phyloP scores from a whole-genome alignment of 2,888 invertebrate genomes.

The Drosophila nigritarsus region DNA sequence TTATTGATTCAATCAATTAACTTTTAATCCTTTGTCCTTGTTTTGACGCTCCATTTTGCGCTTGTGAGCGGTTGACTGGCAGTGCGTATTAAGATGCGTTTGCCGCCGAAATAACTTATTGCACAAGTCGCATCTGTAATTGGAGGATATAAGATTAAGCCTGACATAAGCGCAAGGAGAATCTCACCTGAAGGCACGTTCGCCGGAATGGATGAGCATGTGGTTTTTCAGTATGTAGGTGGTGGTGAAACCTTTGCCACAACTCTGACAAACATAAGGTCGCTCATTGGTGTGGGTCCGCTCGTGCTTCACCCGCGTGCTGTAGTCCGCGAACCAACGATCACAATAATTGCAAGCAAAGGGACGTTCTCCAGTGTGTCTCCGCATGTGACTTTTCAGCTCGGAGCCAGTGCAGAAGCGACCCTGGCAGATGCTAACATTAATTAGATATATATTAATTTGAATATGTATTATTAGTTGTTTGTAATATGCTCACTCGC shows the following conservation, averaged over 20 bases:
- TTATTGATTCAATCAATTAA: background rate
- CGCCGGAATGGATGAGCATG: slow-evolving; percentile 69
- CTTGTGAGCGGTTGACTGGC: slow-evolving; percentile 57
- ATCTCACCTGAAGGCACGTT: slow-evolving; percentile 65
- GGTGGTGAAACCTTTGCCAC: slow-evolving; percentile 75
- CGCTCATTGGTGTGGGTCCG: slow-evolving; percentile 80
- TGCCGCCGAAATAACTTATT: slow-evolving; percentile 61
- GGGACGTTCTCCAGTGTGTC: slow-evolving; percentile 71
- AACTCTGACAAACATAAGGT: slow-evolving; percentile 66
- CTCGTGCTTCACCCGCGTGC: slow-evolving; percentile 71
- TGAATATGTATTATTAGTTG: background rate
- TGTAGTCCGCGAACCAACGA: slow-evolving; percentile 68
- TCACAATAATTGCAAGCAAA: slow-evolving; percentile 69
- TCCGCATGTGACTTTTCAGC: slow-evolving; percentile 69
- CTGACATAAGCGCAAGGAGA: background rate
- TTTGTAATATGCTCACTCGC: slow-evolving; percentile 57
- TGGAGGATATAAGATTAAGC: background rate
- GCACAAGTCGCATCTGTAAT: slow-evolving; percentile 56
- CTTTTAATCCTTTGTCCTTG: slow-evolving; percentile 7
- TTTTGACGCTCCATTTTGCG: slow-evolving; percentile 50
- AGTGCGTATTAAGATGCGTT: slow-evolving; percentile 58
- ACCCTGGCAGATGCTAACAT: slow-evolving; percentile 50
- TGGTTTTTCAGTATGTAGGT: slow-evolving; percentile 71
- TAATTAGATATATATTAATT: background rate
- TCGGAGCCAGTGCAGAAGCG: slow-evolving; percentile 70